A percentile compares a stretch with the other conserved stretches of the same genome.
These are phyloP conservation scores for Hemiprocne comata DNA, from an alignment of 2,113 vertebrate species.

Conservation along the genomic window DNA sequence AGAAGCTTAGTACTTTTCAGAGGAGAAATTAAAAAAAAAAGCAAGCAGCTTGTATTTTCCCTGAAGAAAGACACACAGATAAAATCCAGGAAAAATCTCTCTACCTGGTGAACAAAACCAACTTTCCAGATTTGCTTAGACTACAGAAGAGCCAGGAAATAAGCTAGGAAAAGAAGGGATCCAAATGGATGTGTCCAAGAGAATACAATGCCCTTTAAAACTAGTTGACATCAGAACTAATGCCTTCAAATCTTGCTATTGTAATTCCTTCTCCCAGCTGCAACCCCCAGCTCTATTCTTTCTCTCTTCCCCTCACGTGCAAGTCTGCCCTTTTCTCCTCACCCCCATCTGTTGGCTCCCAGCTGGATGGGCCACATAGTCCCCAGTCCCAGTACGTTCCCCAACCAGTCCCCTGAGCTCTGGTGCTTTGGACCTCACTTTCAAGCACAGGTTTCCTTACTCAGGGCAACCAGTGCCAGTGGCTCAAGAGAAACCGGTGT, in stretches of 20 bases:
- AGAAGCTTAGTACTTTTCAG: not conserved
- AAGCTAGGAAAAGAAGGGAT: not conserved
- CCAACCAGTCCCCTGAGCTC: accelerated
- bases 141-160: not conserved
- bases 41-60: not conserved
- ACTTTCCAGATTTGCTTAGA: not conserved
- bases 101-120: not conserved
- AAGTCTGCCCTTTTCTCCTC: not conserved
- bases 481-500: not conserved
- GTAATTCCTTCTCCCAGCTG: not conserved
- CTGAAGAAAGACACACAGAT: not conserved
- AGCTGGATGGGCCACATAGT: not conserved
- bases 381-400: accelerated
- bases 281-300: not conserved
- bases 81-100: not conserved
- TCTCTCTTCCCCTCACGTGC: not conserved
- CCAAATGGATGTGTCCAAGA: not conserved
- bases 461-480: accelerated
- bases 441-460: not conserved
- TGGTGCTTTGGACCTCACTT: not conserved
- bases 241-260: not conserved
- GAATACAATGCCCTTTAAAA: not conserved
- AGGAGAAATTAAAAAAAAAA: not conserved
- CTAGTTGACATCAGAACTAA: not conserved
- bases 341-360: accelerated